phyloP scores from a whole-genome alignment of 2,888 invertebrate genomes.

The Cylloceria caligata region DNA sequence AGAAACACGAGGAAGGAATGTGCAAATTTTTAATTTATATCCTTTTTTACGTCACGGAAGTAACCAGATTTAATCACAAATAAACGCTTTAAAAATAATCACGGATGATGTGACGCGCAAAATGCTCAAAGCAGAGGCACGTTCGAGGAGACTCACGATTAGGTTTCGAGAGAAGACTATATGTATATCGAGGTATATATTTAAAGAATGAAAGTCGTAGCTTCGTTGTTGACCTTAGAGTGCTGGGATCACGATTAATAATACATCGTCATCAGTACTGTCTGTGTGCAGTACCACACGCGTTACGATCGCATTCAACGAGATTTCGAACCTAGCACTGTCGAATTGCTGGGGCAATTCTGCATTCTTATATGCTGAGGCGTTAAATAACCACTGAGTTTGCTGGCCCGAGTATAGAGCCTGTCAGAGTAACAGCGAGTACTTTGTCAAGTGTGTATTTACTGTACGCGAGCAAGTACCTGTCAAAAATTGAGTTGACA shows the following conservation, averaged over 20 bases:
- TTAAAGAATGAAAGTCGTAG: too few relatives aligned
- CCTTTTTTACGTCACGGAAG: not conserved
- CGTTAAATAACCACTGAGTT: not conserved
- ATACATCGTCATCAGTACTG: not conserved
- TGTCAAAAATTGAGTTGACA: too few relatives aligned
- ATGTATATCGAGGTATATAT: too few relatives aligned
- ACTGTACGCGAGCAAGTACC: not conserved
- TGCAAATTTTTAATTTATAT: too few relatives aligned
- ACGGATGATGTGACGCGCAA: not conserved
- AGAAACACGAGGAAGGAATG: too few relatives aligned
- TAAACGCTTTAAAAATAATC: not conserved
- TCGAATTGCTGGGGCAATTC: too few relatives aligned
- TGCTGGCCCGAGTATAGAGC: not conserved
- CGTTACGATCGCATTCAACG: not conserved
- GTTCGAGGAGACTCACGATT: too few relatives aligned
- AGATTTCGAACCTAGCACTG: not conserved
- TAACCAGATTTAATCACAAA: not conserved
- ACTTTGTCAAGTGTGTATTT: not conserved
- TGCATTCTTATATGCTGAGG: not conserved
- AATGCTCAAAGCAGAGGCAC: too few relatives aligned
- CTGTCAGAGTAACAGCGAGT: not conserved
- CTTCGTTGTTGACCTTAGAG: not conserved
- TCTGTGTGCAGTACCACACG: not conserved
- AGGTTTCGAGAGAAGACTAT: not conserved
- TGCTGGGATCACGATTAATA: not conserved